A percentile compares a stretch with the other conserved stretches of the same genome.
These are phyloP conservation scores for Tuberolachnus salignus DNA, from an alignment of 2,888 invertebrate species.

Conservation along the genomic window DNA sequence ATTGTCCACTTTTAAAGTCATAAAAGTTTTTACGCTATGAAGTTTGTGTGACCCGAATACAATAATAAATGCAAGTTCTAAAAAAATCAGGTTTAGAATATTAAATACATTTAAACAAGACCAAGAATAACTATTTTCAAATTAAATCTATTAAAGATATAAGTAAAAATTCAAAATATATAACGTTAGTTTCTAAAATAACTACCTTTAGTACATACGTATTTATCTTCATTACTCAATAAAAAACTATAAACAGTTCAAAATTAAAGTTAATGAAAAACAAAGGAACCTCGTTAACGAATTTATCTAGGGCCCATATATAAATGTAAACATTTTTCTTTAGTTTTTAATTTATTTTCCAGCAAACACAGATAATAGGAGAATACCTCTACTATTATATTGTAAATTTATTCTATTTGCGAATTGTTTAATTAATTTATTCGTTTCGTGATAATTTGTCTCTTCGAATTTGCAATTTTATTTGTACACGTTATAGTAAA, in stretches of 20 bases:
- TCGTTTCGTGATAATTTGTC: constrained; percentile 2
- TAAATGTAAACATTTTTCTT: not conserved
- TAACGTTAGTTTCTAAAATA: not conserved
- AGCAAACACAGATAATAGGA: not conserved
- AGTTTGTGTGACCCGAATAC: too few species aligned
- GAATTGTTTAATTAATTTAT: not conserved
- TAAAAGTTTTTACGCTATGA: too few species aligned
- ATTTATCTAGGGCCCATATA: not conserved
- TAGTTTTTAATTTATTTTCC: constrained; percentile 18
- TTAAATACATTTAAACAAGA: not conserved
- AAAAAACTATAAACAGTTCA: constrained; percentile 12
- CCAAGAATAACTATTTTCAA: not conserved
- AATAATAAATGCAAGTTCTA: too few species aligned
- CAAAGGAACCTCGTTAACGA: not conserved
- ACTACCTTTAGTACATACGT: not conserved
- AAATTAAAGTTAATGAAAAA: not conserved
- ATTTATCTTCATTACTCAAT: not conserved
- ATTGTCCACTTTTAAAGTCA: too few species aligned
- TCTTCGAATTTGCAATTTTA: not conserved
- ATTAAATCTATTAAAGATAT: not conserved
- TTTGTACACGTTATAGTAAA: too few species aligned
- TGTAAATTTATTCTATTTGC: not conserved
- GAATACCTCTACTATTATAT: not conserved
- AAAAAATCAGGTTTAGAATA: too few species aligned
- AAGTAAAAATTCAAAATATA: not conserved